Conservation (phyloP, 2,888 invertebrate species). For the Acleris literana region DNA sequence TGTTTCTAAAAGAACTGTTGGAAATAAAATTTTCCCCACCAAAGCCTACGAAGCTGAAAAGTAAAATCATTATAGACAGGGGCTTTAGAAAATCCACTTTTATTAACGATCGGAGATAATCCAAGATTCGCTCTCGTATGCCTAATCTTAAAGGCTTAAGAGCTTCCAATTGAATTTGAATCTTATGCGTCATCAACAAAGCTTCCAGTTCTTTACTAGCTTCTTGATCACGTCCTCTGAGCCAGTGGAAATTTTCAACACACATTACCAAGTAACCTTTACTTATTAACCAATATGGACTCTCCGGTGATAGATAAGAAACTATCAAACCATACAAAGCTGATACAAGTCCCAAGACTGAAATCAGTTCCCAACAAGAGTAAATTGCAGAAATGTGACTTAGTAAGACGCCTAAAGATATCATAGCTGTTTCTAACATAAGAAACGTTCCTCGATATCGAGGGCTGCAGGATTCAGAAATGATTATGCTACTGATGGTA, state of each 20-base stretch:
- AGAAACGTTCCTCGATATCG: conserved; percentile 42
- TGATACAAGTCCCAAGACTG: conserved; percentile 40
- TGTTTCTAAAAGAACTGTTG: conserved; percentile 41
- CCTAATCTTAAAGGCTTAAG: conserved; percentile 41
- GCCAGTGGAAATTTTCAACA: conserved; percentile 42
- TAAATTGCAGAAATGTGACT: conserved; percentile 43
- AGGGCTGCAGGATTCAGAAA: conserved; percentile 43
- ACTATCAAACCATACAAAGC: conserved; percentile 36
- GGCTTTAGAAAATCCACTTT: conserved; percentile 45
- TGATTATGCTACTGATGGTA: conserved; percentile 43
- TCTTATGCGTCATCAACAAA: conserved; percentile 40
- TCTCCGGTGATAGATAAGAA: conserved; percentile 42
- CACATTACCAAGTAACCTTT: conserved; percentile 42
- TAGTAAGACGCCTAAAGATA: conserved; percentile 44
- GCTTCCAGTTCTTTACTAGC: conserved; percentile 42
- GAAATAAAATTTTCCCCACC: conserved; percentile 42
- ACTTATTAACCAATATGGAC: conserved; percentile 45
- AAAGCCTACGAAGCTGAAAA: conserved; percentile 46
- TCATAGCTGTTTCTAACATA: conserved; percentile 44
- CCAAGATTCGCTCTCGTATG: conserved; percentile 37
- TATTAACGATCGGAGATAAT: conserved; percentile 42
- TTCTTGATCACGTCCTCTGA: conserved; percentile 41
- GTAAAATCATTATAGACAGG: conserved; percentile 44
- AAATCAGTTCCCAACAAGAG: conserved; percentile 38
- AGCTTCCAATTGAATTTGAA: conserved; percentile 41